Percentiles rank a stretch among this genome's conserved stretches.
These are phyloP conservation scores for Caenorhabditis remanei DNA, from an alignment of 1,140 invertebrate species.

Conservation along the genomic window DNA sequence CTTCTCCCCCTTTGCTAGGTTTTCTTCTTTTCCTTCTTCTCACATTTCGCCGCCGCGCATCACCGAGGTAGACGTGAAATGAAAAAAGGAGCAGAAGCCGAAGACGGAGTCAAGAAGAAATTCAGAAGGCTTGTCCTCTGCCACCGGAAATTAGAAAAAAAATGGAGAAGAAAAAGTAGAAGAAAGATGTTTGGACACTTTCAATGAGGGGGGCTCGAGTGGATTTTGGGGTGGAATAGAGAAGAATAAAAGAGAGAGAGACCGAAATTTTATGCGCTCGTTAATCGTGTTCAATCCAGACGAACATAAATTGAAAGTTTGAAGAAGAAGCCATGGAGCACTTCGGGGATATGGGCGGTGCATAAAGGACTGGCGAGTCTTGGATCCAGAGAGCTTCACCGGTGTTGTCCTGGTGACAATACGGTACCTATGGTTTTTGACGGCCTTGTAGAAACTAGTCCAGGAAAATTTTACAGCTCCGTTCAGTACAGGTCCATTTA, in stretches of 20 bases:
- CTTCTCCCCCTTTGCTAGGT: background rate
- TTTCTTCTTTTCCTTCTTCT: background rate
- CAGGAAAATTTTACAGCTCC: too few relatives aligned
- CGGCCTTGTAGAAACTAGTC: too few relatives aligned
- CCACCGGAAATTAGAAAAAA: conserved; percentile 35
- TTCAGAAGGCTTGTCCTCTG: background rate
- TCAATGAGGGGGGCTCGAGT: background rate
- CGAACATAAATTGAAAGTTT: conserved; percentile 54
- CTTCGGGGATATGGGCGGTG: background rate
- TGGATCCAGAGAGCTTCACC: too few relatives aligned
- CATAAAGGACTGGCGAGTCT: too few relatives aligned
- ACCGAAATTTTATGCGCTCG: conserved; percentile 11
- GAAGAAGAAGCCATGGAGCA: too few relatives aligned
- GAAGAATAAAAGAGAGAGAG: background rate
- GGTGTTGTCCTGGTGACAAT: too few relatives aligned
- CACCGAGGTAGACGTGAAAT: conserved; percentile 1
- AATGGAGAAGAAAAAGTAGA: conserved; percentile 7
- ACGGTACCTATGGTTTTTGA: too few relatives aligned
- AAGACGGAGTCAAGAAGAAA: background rate
- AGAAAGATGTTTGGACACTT: conserved; percentile 49
- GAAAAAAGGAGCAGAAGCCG: background rate
- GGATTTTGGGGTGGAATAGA: background rate
- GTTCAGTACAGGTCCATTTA: too few relatives aligned
- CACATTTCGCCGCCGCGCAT: background rate
- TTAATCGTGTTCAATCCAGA: conserved; percentile 54